Conservation (phyloP, 2,113 vertebrate species). For the Atherinomorus stipes region DNA sequence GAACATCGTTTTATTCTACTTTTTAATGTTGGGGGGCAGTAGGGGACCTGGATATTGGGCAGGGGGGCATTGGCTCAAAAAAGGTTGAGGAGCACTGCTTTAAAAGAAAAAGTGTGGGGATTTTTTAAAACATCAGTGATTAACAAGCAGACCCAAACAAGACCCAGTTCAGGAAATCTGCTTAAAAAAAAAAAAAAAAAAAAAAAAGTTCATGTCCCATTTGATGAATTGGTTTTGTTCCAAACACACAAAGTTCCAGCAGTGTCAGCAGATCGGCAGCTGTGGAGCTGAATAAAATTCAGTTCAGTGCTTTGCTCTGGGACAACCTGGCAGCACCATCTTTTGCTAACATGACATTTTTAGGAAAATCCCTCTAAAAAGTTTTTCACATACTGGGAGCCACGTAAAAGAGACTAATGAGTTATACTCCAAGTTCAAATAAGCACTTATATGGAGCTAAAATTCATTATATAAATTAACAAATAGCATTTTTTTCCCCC, state of each 20-base stretch:
- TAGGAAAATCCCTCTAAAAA: slow-evolving; percentile 19
- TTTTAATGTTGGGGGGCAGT: too few relatives aligned
- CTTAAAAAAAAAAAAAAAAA: slow-evolving; percentile 3
- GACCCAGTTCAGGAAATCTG: neutral
- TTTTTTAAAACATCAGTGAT: neutral
- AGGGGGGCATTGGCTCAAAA: too few relatives aligned
- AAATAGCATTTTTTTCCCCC: neutral
- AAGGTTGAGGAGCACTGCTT: too few relatives aligned
- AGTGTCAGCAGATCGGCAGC: slow-evolving; percentile 48
- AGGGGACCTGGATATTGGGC: too few relatives aligned
- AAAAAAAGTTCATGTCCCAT: slow-evolving; percentile 6
- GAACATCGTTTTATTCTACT: too few relatives aligned
- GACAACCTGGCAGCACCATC: slow-evolving; percentile 22
- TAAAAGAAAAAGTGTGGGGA: neutral
- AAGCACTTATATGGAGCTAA: neutral
- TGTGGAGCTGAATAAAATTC: slow-evolving; percentile 35
- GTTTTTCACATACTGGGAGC: slow-evolving; percentile 16
- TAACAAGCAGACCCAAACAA: neutral
- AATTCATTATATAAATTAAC: neutral
- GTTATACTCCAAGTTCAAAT: slow-evolving; percentile 14
- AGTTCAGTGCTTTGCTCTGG: slow-evolving; percentile 38
- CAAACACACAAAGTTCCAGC: slow-evolving; percentile 30
- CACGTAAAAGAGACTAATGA: slow-evolving; percentile 30
- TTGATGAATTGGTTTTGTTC: slow-evolving; percentile 38
- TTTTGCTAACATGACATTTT: slow-evolving; percentile 39